Evolutionary conservation across 2,888 invertebrate genomes (phyloP).

Genomic region (Leptinotarsa juncta): DNA sequence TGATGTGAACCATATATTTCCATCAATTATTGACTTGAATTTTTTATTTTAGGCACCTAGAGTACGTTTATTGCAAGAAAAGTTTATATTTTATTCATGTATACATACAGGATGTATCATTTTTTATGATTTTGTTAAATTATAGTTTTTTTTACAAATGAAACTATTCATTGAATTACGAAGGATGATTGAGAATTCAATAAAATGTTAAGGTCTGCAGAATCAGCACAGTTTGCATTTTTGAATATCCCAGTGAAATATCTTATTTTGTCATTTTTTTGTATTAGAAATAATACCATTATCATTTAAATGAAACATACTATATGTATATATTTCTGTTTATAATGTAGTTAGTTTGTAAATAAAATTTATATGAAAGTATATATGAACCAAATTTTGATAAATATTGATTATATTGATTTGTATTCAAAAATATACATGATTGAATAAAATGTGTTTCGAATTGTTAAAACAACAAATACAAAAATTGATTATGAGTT

Average conservation of each 20-base stretch:
- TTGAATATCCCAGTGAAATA: background rate
- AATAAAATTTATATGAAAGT: constrained; percentile 36
- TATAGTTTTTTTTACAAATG: background rate
- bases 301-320: constrained; percentile 29
- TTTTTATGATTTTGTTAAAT: constrained; percentile 6
- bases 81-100: constrained; percentile 18
- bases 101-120: constrained; percentile 24
- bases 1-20: background rate
- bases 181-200: too few relatives aligned
- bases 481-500: too few relatives aligned
- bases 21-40: background rate
- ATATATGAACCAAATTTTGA: constrained; percentile 40
- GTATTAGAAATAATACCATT: background rate
- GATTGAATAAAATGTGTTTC: background rate
- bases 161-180: too few relatives aligned
- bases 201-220: too few relatives aligned
- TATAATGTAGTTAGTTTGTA: constrained; percentile 42
- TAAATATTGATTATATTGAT: constrained; percentile 32
- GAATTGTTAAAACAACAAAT: too few relatives aligned
- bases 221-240: too few relatives aligned
- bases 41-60: constrained; percentile 15
- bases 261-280: constrained; percentile 13
- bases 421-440: constrained; percentile 31
- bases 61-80: constrained; percentile 17
- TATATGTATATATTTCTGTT: constrained; percentile 42